Evolutionary conservation across 1,140 invertebrate genomes (phyloP).

Genomic region (Diuraphis noxia): DNA sequence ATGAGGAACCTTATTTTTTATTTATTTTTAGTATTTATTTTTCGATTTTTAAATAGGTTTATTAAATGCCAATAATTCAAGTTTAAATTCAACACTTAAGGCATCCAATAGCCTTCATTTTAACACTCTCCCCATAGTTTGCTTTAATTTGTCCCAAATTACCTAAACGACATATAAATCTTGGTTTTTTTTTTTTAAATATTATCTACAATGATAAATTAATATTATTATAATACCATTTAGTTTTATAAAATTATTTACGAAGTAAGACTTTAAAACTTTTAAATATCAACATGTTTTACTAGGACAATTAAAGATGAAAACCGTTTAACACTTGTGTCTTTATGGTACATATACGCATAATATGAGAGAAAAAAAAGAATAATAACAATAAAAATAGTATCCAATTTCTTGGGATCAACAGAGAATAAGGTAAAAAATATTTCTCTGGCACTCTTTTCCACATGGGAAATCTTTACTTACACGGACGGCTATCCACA

Average conservation of each 20-base stretch:
- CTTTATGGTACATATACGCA: not conserved
- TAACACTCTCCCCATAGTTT: not conserved
- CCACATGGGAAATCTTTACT: conserved; percentile 29
- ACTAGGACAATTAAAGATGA: not conserved
- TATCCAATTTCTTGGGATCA: conserved; percentile 25
- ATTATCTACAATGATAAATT: not conserved
- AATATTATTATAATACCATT: not conserved
- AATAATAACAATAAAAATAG: conserved; percentile 14
- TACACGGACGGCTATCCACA: not conserved
- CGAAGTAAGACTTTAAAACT: not conserved
- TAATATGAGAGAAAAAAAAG: not conserved
- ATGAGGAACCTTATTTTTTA: too few species aligned
- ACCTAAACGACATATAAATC: not conserved
- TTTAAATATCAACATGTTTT: not conserved
- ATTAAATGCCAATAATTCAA: not conserved
- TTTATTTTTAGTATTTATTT: too few species aligned
- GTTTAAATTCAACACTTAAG: not conserved
- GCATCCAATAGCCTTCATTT: not conserved
- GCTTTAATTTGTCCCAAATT: not conserved
- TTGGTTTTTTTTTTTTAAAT: not conserved
- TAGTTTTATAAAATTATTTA: not conserved
- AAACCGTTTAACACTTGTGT: not conserved
- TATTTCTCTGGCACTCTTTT: not conserved
- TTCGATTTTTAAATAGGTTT: too few species aligned
- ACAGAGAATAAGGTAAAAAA: conserved; percentile 17